Evolutionary conservation across 2,113 vertebrate genomes (phyloP), one percentile per base, ranked within the genome.

Genomic region (Seriola quinqueradiata): DNA sequence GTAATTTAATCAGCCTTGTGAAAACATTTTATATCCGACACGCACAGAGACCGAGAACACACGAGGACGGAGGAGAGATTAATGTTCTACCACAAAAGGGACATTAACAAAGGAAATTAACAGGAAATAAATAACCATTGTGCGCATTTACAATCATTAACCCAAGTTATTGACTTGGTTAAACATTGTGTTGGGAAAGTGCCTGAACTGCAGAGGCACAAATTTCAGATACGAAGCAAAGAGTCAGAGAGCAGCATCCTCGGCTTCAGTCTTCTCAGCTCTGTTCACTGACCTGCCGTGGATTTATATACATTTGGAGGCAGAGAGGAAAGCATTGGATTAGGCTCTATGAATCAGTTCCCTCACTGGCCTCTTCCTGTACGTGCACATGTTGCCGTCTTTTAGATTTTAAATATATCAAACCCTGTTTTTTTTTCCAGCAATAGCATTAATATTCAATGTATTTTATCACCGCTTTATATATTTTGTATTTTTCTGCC

Each of bases 61-160:
- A 55, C 12, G 0, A 21, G 19, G 34, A 59, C 74, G 63, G 58
- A 38, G 8, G 40, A 7, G 4, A 75, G 65, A 83, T 71, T 84
- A 57, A 82, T 75, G 54, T 67, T 67, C 70, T 1, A 57, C 58
- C 19, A 23, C 0, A 40, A 77, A 72, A 38, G 21, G 28, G 9
- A 46, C 52, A 50, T 44, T 67, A 36, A 84, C 28, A 42, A 57
- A 83, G 55, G 70, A 85, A 70, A 87, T 88, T 17, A 86, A 61
- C 64, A 79, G 76, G 63, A 81, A 63, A 73, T 17, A 79, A 77
- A 70, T 57, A 77, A 12, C 25, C 42, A 21, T 6, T 59, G 58
- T 67, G n/a, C 2, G 11, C 65, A 28, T 70, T 36, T 36, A 2
- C 19, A 75, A 80, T 87, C 21, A 89, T 87, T 82, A 84, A 85